Evolutionary conservation across 2,113 vertebrate genomes (phyloP).

Genomic region (Oryzias curvinotus): DNA sequence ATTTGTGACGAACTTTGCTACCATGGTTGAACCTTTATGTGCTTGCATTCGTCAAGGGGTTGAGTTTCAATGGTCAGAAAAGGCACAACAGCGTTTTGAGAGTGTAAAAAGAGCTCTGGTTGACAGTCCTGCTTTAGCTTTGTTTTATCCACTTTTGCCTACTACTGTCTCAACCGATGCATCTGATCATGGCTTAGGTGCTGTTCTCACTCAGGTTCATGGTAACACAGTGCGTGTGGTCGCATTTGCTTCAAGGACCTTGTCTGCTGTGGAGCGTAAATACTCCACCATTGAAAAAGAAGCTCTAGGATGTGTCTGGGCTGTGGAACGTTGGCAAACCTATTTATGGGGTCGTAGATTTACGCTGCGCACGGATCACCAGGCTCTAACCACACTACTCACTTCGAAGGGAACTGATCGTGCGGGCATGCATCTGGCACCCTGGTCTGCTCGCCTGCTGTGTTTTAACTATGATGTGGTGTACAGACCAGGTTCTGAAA

Average conservation of each 20-base stretch:
- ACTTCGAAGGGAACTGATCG: background rate
- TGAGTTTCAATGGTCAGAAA: too few species aligned
- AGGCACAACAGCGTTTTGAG: background rate
- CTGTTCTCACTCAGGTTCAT: background rate
- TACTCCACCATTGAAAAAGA: slow-evolving; percentile 2
- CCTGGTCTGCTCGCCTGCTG: background rate
- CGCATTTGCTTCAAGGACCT: slow-evolving; percentile 5
- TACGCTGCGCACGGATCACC: background rate
- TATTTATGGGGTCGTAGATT: background rate
- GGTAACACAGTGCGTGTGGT: background rate
- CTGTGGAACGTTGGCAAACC: background rate
- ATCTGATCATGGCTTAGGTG: too few species aligned
- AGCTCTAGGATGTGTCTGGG: background rate
- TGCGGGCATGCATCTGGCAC: background rate
- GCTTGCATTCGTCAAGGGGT: too few species aligned
- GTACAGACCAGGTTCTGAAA: background rate
- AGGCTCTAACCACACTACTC: background rate
- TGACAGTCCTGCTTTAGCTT: background rate
- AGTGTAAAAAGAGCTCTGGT: background rate
- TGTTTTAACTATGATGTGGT: background rate
- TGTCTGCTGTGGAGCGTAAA: background rate
- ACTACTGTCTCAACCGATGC: background rate
- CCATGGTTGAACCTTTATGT: too few species aligned
- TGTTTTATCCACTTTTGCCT: background rate
- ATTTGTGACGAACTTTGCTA: too few species aligned